Percentiles rank a stretch among this genome's conserved stretches.
These are phyloP conservation scores for Hyles euphorbiae DNA, from an alignment of 1,140 invertebrate species.

Conservation along the genomic window DNA sequence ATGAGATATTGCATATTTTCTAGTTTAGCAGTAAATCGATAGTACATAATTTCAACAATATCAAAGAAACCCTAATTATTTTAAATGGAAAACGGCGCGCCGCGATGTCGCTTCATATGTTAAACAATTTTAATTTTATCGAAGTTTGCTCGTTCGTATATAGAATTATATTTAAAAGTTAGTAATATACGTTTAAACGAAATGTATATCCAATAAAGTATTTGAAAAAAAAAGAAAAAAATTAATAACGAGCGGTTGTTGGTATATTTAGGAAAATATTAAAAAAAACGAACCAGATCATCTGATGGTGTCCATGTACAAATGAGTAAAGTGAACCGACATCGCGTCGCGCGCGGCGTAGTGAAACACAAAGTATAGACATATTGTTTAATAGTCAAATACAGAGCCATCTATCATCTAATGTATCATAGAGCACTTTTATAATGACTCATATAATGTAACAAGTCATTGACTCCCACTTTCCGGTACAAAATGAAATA, in stretches of 20 bases:
- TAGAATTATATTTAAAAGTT: conserved; percentile 74
- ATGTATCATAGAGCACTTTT: conserved; percentile 11
- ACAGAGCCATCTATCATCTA: conserved; percentile 50
- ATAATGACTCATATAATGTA: conserved; percentile 29
- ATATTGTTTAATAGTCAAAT: conserved; percentile 73
- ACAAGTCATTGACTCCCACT: conserved; percentile 29
- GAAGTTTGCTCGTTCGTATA: conserved; percentile 74
- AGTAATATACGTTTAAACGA: conserved; percentile 59
- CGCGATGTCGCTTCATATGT: conserved; percentile 67
- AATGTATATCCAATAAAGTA: conserved; percentile 64
- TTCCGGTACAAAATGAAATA: conserved; percentile 67
- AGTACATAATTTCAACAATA: conserved; percentile 72
- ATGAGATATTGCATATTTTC: conserved; percentile 64
- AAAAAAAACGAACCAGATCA: conserved; percentile 71
- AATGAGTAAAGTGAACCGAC: conserved; percentile 62
- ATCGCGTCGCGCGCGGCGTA: conserved; percentile 42
- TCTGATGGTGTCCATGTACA: conserved; percentile 74
- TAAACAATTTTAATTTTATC: conserved; percentile 74
- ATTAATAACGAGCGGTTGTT: conserved; percentile 68
- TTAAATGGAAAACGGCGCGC: conserved; percentile 37
- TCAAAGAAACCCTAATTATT: conserved; percentile 70
- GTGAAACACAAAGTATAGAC: conserved; percentile 60
- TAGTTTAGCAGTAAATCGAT: conserved; percentile 70
- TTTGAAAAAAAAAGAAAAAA: conserved; percentile 63
- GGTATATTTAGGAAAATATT: conserved; percentile 74